Evolutionary conservation across 2,888 invertebrate species (phyloP).

Genomic region (Rhingia rostrata): DNA sequence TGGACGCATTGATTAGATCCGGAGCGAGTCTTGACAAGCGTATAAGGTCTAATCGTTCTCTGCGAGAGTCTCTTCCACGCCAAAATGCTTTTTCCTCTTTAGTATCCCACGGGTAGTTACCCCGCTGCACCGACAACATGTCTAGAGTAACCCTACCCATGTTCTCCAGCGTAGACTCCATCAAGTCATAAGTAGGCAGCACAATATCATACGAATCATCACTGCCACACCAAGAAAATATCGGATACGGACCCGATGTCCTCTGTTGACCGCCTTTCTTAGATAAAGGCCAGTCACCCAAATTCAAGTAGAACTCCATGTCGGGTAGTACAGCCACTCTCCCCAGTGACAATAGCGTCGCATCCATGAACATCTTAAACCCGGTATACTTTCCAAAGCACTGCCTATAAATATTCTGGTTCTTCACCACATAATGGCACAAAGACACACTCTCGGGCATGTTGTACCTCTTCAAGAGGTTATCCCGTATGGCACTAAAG

Average conservation of each 20-base stretch:
- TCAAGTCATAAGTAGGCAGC: slow-evolving; percentile 97
- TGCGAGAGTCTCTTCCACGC: slow-evolving; percentile 96
- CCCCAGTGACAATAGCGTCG: slow-evolving; percentile 90
- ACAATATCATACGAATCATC: slow-evolving; percentile 93
- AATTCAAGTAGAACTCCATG: slow-evolving; percentile 94
- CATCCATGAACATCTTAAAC: slow-evolving; percentile 97
- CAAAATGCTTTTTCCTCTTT: slow-evolving; percentile 92
- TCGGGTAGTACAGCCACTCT: slow-evolving; percentile 93
- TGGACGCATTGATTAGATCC: slow-evolving; percentile 93
- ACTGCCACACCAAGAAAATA: slow-evolving; percentile 99
- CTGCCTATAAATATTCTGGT: slow-evolving; percentile 91
- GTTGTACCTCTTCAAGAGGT: slow-evolving; percentile 88
- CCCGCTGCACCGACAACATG: slow-evolving; percentile 94
- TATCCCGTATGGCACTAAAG: slow-evolving; percentile 87
- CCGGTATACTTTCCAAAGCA: slow-evolving; percentile 98
- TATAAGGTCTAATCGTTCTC: slow-evolving; percentile 91
- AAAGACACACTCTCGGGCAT: slow-evolving; percentile 92
- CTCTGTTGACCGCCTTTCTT: slow-evolving; percentile 83
- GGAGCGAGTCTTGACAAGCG: slow-evolving; percentile 90
- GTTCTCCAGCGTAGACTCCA: slow-evolving; percentile 94
- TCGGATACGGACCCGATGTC: slow-evolving; percentile 86
- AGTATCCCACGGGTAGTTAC: slow-evolving; percentile 88
- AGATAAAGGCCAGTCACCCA: slow-evolving; percentile 97
- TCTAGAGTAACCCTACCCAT: slow-evolving; percentile 96
- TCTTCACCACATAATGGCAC: slow-evolving; percentile 94